Base-by-base conservation (phyloP, 2,113 vertebrate species). In the Aptenodytes patagonicus region DNA sequence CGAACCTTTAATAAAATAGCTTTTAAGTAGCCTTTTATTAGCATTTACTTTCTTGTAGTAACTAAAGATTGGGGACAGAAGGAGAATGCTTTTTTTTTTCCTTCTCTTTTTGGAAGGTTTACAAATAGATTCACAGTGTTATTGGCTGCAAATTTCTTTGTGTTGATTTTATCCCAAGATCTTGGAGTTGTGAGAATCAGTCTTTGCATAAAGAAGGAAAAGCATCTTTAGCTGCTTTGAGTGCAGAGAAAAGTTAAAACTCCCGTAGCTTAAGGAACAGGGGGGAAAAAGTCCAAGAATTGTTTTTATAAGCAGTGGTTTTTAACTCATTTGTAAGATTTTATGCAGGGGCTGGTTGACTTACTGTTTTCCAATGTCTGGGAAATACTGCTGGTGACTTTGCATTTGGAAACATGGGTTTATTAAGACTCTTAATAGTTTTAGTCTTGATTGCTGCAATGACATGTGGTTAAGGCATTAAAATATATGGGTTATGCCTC, bases 131-230 rank as follows among this genome's bases (percentile, higher is more conserved):
- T 77, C 46, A 58, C 31, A 11, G 15, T 17, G 4, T 76, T 87
- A 12, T 12, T 76, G 29, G 11, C 25, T 1, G 2, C 18, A 44
- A 22, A 60, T 89, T 81, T 62, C n/a, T 68, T 57, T 0, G 0
- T 72, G 22, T 70, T 84, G 64, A 38, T 87, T 95, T 95, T 80
- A 85, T 88, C 46, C n/a, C 7, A 29, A 17, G 8, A 60, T 89
- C 18, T 44, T 46, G 21, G 38, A 76, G 73, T 58, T 22, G 4
- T 20, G 58, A 61, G 40, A 61, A 52, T 84, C 52, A 4, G 20
- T 54, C 34, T 58, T 77, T 2, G 2, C 3, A 4, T 38, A 34
- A 62, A 70, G 44, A 73, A 58, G 9, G 44, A 73, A 42, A 64
- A 47, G 11, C 26, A 42, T 54, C 42, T 66, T 76, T 73, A 49